These are phyloP conservation scores for Linepithema humile DNA, from an alignment of 1,140 invertebrate genomes.

Conservation along the genomic window DNA sequence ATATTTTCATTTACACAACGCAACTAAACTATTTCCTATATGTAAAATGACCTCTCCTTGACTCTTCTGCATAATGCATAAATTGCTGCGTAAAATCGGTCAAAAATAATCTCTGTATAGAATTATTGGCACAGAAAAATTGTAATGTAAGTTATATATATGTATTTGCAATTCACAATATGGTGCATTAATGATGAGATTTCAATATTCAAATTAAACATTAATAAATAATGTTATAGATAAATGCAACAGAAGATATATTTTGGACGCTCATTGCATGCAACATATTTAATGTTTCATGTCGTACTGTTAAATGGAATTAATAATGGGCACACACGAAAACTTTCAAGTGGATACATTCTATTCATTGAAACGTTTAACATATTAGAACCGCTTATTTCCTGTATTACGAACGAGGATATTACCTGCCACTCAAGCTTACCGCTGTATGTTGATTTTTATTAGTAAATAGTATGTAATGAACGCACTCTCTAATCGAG, in stretches of 20 bases:
- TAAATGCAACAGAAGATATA: conserved; percentile 11
- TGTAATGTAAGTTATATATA: too few species aligned
- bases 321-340: neutral
- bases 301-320: conserved; percentile 4
- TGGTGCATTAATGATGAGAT: neutral
- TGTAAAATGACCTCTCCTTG: neutral
- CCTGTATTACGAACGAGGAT: conserved; percentile 26
- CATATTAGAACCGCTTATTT: neutral
- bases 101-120: neutral
- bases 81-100: neutral
- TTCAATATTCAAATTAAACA: conserved; percentile 10
- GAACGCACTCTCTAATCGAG: neutral
- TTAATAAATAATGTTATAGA: neutral
- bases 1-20: neutral
- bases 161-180: neutral
- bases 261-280: neutral
- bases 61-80: conserved; percentile 40
- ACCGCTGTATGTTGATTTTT: neutral
- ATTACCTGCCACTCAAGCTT: neutral
- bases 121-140: neutral
- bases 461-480: neutral
- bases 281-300: neutral
- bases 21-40: neutral
- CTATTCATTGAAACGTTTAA: neutral
- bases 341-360: conserved; percentile 4